phyloP scores from a whole-genome alignment of 2,888 invertebrate species.

The Andrena flavipes region DNA sequence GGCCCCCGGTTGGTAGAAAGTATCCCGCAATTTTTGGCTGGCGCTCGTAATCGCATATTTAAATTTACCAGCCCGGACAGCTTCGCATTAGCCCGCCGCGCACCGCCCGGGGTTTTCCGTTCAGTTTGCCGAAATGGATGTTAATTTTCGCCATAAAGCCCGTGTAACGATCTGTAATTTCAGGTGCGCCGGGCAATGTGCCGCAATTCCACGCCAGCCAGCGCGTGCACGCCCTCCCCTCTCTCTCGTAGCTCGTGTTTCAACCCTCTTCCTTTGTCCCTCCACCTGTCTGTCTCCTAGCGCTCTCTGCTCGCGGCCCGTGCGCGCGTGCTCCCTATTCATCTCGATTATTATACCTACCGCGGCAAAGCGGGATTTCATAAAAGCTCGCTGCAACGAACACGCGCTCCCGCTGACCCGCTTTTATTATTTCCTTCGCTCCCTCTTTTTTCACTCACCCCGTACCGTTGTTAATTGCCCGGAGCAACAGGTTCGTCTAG shows the following conservation, averaged over 20 bases:
- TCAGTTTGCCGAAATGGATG: constrained; percentile 58
- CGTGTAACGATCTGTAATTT: constrained; percentile 58
- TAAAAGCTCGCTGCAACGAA: constrained; percentile 58
- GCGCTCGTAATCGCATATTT: constrained; percentile 33
- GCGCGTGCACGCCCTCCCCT: background rate
- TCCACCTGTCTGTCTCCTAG: constrained; percentile 22
- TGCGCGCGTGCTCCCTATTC: constrained; percentile 50
- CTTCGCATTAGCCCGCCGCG: constrained; percentile 30
- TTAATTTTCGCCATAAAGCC: constrained; percentile 58
- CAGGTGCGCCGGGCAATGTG: constrained; percentile 33
- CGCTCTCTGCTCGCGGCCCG: constrained; percentile 9
- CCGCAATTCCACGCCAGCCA: constrained; percentile 26
- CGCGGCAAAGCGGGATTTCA: constrained; percentile 48
- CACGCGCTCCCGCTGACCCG: constrained; percentile 43
- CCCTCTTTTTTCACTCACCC: constrained; percentile 19
- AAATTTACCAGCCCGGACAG: constrained; percentile 35
- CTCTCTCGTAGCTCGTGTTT: background rate
- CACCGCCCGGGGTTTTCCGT: constrained; percentile 39
- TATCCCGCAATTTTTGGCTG: constrained; percentile 8
- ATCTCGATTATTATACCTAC: constrained; percentile 52
- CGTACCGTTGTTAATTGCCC: constrained; percentile 67
- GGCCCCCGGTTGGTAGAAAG: background rate
- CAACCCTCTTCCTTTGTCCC: constrained; percentile 4
- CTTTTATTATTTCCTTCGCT: constrained; percentile 53
- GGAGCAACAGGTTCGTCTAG: constrained; percentile 71